Evolutionary conservation across 92 coral and sea anemone species (phyloP).

Genomic region (Heliopora coerulea): DNA sequence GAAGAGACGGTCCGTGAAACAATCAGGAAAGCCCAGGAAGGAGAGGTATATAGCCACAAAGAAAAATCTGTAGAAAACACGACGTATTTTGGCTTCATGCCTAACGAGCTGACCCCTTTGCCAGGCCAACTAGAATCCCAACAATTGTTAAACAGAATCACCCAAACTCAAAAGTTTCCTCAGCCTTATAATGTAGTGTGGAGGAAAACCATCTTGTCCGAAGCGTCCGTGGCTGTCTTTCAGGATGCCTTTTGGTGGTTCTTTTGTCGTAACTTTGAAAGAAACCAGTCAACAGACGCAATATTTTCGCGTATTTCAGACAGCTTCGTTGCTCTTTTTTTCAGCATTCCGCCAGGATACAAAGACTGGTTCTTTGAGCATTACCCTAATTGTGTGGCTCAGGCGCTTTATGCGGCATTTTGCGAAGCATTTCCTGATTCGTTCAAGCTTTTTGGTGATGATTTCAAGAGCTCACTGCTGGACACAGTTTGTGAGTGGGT

Average conservation of each 20-base stretch:
- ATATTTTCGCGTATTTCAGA: constrained; percentile 86
- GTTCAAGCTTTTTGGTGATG: constrained; percentile 74
- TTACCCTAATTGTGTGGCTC: constrained; percentile 89
- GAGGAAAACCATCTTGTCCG: constrained; percentile 85
- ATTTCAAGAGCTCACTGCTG: constrained; percentile 71
- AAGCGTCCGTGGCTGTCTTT: constrained; percentile 78
- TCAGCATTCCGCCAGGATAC: constrained; percentile 70
- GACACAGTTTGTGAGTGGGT: constrained; percentile 89
- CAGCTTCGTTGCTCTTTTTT: constrained; percentile 85
- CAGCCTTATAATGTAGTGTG: constrained; percentile 65
- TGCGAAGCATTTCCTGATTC: constrained; percentile 96
- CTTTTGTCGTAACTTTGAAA: constrained; percentile 80
- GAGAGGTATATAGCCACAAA: neutral
- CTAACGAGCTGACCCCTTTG: constrained; percentile 88
- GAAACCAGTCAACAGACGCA: constrained; percentile 74
- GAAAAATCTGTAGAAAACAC: constrained; percentile 46
- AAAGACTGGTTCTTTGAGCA: constrained; percentile 82
- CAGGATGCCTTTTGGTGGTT: constrained; percentile 99
- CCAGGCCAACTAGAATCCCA: constrained; percentile 96
- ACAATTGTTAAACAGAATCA: constrained; percentile 84
- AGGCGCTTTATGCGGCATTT: constrained; percentile 84
- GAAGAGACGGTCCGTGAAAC: constrained; percentile 12
- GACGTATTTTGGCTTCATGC: constrained; percentile 80
- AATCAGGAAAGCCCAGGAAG: constrained; percentile 11
- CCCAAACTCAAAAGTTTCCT: constrained; percentile 78